These are phyloP conservation scores for Sminthurinus aureus DNA, from an alignment of 2,888 invertebrate species.

Conservation along the genomic window DNA sequence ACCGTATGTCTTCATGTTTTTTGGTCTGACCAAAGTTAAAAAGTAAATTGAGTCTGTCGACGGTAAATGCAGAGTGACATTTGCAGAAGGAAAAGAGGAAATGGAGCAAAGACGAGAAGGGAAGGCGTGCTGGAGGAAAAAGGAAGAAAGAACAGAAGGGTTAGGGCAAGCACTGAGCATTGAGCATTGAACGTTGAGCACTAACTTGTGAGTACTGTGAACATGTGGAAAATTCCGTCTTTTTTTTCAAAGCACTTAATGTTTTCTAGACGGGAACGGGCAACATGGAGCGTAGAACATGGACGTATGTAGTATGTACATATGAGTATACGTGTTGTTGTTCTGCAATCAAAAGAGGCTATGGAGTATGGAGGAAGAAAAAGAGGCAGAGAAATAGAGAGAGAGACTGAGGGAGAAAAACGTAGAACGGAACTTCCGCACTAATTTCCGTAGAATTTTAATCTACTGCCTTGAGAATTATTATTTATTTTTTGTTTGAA, in stretches of 20 bases:
- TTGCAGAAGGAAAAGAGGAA: neutral
- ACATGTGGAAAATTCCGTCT: neutral
- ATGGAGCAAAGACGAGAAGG: neutral
- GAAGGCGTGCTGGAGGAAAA: neutral
- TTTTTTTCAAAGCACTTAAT: neutral
- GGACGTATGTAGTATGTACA: neutral
- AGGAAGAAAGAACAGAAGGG: neutral
- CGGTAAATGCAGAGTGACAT: constrained; percentile 5
- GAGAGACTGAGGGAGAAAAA: neutral
- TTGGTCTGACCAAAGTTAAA: neutral
- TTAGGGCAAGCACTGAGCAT: neutral
- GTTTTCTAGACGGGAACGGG: too few species aligned
- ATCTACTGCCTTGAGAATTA: constrained; percentile 15
- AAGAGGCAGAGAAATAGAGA: too few species aligned
- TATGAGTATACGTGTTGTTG: neutral
- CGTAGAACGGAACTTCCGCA: constrained; percentile 34
- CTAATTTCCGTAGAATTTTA: constrained; percentile 42
- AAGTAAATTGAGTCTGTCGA: constrained; percentile 12
- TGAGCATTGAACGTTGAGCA: neutral
- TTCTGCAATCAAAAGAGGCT: too few species aligned
- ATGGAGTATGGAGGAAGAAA: too few species aligned
- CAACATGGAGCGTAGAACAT: too few species aligned
- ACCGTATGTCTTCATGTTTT: neutral
- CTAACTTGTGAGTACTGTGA: neutral
- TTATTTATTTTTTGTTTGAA: neutral